These are phyloP conservation scores for Stictocephala bisonia DNA, from an alignment of 2,888 invertebrate genomes.

Conservation along the genomic window DNA sequence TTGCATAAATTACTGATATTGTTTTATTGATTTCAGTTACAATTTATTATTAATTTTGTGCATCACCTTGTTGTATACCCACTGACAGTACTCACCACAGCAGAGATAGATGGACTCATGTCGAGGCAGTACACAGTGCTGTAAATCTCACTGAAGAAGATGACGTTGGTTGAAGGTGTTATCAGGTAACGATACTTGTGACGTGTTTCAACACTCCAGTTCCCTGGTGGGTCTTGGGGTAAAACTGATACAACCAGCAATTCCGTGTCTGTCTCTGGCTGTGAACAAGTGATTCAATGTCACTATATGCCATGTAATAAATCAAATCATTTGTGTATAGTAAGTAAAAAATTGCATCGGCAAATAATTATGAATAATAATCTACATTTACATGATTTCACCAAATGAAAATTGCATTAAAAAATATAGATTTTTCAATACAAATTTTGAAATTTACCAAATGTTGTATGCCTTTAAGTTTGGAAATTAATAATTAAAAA, in stretches of 20 bases:
- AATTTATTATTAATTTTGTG: too few species aligned
- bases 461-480: too few species aligned
- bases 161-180: slow-evolving; percentile 70
- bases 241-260: slow-evolving; percentile 74
- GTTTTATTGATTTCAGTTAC: too few species aligned
- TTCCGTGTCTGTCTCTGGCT: slow-evolving; percentile 68
- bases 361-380: slow-evolving; percentile 32
- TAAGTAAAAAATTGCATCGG: slow-evolving; percentile 25
- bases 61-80: too few species aligned
- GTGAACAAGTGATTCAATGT: slow-evolving; percentile 56
- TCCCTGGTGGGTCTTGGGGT: slow-evolving; percentile 67
- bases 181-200: slow-evolving; percentile 68
- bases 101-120: slow-evolving; percentile 80
- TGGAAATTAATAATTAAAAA: too few species aligned
- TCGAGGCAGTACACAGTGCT: slow-evolving; percentile 81
- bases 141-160: slow-evolving; percentile 77
- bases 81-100: slow-evolving; percentile 71
- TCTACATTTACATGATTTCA: too few species aligned
- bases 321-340: too few species aligned
- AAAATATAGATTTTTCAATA: too few species aligned
- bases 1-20: too few species aligned
- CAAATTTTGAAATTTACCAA: too few species aligned
- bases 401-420: too few species aligned
- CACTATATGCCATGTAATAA: too few species aligned
- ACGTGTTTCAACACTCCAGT: slow-evolving; percentile 67